A percentile compares a stretch with the other conserved stretches of the same genome.
Conservation (phyloP, 64 coral and sea anemone species). For the Porites lutea region DNA sequence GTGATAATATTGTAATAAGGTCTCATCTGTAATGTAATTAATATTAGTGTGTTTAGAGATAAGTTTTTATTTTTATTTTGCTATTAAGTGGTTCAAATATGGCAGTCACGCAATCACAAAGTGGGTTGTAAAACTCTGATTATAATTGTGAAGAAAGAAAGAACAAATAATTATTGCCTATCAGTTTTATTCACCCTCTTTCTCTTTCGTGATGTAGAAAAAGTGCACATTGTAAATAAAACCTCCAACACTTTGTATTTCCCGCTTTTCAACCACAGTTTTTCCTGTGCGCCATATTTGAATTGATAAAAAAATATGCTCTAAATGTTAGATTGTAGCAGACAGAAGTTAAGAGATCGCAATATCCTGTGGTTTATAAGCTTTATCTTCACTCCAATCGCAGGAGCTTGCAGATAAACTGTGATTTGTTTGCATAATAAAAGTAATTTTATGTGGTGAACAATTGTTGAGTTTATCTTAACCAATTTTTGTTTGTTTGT, state of each 20-base stretch:
- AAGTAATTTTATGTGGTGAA: slow-evolving; percentile 8
- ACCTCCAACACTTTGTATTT: not conserved
- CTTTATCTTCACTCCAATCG: too few relatives aligned
- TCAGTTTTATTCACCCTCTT: not conserved
- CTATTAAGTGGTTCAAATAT: not conserved
- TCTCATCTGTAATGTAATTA: not conserved
- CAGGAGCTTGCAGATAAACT: not conserved
- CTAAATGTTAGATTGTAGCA: slow-evolving; percentile 6
- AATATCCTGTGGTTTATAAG: not conserved
- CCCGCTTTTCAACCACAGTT: not conserved
- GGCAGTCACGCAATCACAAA: not conserved
- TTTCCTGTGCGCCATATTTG: not conserved
- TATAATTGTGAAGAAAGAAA: not conserved
- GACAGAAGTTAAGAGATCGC: not conserved
- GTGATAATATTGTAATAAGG: slow-evolving; percentile 19
- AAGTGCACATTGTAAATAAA: not conserved
- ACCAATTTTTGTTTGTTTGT: too few relatives aligned
- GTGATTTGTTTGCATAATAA: slow-evolving; percentile 7
- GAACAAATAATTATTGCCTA: not conserved
- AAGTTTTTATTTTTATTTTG: not conserved
- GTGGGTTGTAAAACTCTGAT: not conserved
- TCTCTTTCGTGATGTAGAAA: not conserved
- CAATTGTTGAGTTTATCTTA: not conserved
- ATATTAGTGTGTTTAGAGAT: too few relatives aligned
- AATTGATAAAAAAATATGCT: not conserved